Evolutionary conservation across 2,797 vertebrate genomes (phyloP), one percentile per base, ranked within the genome.

Genomic region (Xenopus petersii): DNA sequence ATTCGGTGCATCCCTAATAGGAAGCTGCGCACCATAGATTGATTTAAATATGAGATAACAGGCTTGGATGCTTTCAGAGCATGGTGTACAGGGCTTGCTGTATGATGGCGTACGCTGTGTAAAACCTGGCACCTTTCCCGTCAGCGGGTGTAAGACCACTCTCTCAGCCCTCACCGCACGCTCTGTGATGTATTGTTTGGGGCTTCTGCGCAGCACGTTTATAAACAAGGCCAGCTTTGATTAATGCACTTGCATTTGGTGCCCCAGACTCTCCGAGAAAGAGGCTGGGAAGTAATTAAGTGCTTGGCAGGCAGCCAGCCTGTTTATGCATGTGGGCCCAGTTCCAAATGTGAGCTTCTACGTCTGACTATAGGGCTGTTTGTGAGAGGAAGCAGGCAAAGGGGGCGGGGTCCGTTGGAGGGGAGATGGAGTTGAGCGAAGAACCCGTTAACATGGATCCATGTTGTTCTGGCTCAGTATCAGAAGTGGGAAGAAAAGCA

Each of bases 231-330:
- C 47, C 54, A 33, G 79, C 51, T 80, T 64, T 79, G 81, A 81
- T 84, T 83, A 81, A 80, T 47, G 55, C 47, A 16, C 74, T 47
- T 11, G 0, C 71, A 72, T 86, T 66, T 81, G 71, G 83, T 81
- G 9, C 81, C 83, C 77, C 64, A 81, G 67, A 71, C 79, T 73
- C 62, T 78, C 75, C 30, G 69, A 67, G 79, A 77, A 67, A 77
- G 83, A 87, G 77, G 77, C 82, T 81, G 83, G 83, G 80, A 86
- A 85, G 86, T 86, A 81, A 88, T 93, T 90, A 91, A 81, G 85
- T 82, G 86, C 80, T 85, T 93, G 93, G 90, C 91, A 71, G 71
- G 54, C 8, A 60, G 83, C 92, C 94, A 86, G 7, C 80, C 83
- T 89, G 73, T 87, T 64, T 81, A 75, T 84, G 84, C 88, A 71